Conservation (phyloP, 2,888 invertebrate genomes). For the Oscheius sp. region DNA sequence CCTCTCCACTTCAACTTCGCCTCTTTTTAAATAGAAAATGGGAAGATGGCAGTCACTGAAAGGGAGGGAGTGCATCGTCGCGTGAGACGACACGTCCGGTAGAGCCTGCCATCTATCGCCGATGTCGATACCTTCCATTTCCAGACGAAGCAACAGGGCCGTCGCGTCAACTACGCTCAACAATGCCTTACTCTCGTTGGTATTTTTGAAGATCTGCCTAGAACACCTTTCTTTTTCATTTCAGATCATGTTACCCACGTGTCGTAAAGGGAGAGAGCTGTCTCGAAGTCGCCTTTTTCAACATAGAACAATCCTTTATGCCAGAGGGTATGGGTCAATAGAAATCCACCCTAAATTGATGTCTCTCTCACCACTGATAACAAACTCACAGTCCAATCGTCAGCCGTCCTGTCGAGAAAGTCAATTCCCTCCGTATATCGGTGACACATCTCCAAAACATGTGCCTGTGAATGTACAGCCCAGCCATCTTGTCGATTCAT, state of each 20-base stretch:
- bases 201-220: constrained; percentile 53
- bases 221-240: neutral
- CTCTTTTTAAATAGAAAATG: constrained; percentile 42
- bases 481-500: constrained; percentile 76
- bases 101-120: constrained; percentile 61
- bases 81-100: constrained; percentile 68
- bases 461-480: constrained; percentile 77
- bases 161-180: constrained; percentile 76
- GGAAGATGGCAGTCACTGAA: constrained; percentile 75
- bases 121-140: constrained; percentile 75
- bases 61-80: constrained; percentile 75
- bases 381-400: constrained; percentile 75
- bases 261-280: constrained; percentile 67
- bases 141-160: constrained; percentile 75
- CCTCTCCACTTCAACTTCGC: constrained; percentile 40
- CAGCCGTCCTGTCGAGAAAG: constrained; percentile 74
- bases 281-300: constrained; percentile 75
- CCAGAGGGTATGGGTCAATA: constrained; percentile 77
- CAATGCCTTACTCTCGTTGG: constrained; percentile 63
- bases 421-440: constrained; percentile 74
- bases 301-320: constrained; percentile 76
- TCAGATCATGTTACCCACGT: neutral
- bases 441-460: constrained; percentile 76
- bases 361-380: neutral
- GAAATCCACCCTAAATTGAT: constrained; percentile 69